Base-by-base conservation (phyloP, 2,888 invertebrate genomes). In the Sesamia inferens region DNA sequence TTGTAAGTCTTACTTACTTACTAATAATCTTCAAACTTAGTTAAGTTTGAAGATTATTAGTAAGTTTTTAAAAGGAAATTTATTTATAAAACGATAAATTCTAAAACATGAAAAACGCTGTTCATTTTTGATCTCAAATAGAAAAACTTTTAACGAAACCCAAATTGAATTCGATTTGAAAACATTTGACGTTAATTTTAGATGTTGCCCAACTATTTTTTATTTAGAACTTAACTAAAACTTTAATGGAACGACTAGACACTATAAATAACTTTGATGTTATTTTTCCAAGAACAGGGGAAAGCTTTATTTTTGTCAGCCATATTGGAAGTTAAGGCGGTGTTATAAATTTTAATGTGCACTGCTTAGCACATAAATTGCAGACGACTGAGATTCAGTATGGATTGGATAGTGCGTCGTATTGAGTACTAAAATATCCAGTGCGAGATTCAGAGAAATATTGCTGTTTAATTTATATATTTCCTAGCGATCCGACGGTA, bases 341-440 rank as follows among this genome's bases (percentile, higher is more conserved):
- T 73, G 85, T 81, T 86, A 90, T 88, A 89, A 76, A 89, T 89
- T 89, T 89, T 89, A 87, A 89, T 89, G 88, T 79, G 31, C 58
- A 42, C 64, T 86, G 81, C 68, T 89, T 86, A 85, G 83, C 86
- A 89, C 86, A 86, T 89, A 87, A 85, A 90, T 89, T 88, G 87
- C 79, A 71, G 68, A 74, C 64, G 58, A 83, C 55, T 80, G 78
- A 78, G 68, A 80, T 85, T 79, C 51, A 47, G 42, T 74, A 57
- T 24, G 44, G 54, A 72, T 70, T 47, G 57, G 55, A 24, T 73
- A 61, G 57, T 47, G 13, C 47, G 47, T 65, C 59, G 64, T 65
- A 68, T 62, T 55, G 55, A 51, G 22, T 64, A 51, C 22, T 57
- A n/a, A 71, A 71, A 59, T 47, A 63, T 3, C 4, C 14, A 24